A percentile compares a stretch with the other conserved stretches of the same genome.
Conservation (phyloP, 2,797 vertebrate species). For the Crax fasciolata region DNA sequence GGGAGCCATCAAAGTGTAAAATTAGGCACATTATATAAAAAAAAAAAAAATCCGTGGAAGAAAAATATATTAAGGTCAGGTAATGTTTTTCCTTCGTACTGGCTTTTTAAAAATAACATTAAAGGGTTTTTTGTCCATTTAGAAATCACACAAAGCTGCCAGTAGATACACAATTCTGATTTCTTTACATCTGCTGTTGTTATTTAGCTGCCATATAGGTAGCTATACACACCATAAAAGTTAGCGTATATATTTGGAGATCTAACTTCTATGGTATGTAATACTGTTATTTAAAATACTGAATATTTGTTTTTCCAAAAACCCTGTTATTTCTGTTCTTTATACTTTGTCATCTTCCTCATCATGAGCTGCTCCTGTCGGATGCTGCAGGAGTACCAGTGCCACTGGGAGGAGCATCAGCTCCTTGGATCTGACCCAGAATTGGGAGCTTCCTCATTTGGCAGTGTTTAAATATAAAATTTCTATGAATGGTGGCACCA, state of each 20-base stretch:
- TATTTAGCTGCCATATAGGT: neutral
- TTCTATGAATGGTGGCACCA: neutral
- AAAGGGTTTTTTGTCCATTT: neutral
- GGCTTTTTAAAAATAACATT: neutral
- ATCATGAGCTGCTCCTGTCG: neutral
- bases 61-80: neutral
- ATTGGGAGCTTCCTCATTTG: neutral
- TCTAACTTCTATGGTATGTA: neutral
- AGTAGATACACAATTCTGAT: neutral
- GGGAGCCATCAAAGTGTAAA: conserved; percentile 31
- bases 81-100: neutral
- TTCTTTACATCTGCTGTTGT: neutral
- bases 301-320: neutral
- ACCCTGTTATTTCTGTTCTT: neutral
- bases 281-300: neutral
- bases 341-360: neutral
- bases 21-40: neutral
- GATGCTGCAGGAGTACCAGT: neutral
- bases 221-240: neutral
- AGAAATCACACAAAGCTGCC: neutral
- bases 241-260: neutral
- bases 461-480: neutral
- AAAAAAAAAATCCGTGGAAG: neutral
- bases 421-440: neutral
- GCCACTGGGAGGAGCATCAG: neutral